Percentiles rank a stretch among this genome's conserved stretches.
Conservation (phyloP, 2,797 vertebrate species). For the Denticeps clupeoides region DNA sequence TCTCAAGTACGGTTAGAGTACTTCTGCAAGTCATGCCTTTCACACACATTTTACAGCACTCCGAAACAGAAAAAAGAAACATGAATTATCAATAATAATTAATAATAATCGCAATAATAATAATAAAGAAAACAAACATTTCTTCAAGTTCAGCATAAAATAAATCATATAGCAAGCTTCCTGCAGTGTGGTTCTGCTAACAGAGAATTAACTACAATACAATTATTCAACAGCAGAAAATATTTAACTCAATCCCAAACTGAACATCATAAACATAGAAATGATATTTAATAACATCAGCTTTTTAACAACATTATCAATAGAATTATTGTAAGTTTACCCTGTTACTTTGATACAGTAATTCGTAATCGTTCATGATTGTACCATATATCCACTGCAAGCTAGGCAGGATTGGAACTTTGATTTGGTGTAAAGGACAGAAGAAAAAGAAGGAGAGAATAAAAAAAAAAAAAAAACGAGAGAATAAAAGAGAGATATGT, state of each 20-base stretch:
- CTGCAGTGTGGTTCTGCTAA: slow-evolving; percentile 54
- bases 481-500: slow-evolving; percentile 43
- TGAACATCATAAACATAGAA: slow-evolving; percentile 61
- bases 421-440: slow-evolving; percentile 53
- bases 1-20: slow-evolving; percentile 51
- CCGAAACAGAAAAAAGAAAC: slow-evolving; percentile 48
- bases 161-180: slow-evolving; percentile 36
- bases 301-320: slow-evolving; percentile 55
- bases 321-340: slow-evolving; percentile 70
- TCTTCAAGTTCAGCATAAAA: slow-evolving; percentile 31
- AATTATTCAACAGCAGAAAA: slow-evolving; percentile 63
- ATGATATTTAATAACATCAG: slow-evolving; percentile 66
- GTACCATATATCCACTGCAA: slow-evolving; percentile 48
- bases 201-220: slow-evolving; percentile 60
- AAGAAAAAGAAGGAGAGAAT: slow-evolving; percentile 41
- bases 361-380: slow-evolving; percentile 59
- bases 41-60: slow-evolving; percentile 60
- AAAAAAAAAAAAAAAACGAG: slow-evolving; percentile 47
- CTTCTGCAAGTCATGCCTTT: slow-evolving; percentile 65
- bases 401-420: slow-evolving; percentile 42
- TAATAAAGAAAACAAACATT: slow-evolving; percentile 30
- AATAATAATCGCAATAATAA: slow-evolving; percentile 35
- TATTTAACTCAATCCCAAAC: slow-evolving; percentile 62
- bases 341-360: slow-evolving; percentile 64
- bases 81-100: slow-evolving; percentile 49